Conservation (phyloP, 2,888 invertebrate species). For the Callyntrura guangdongensis region DNA sequence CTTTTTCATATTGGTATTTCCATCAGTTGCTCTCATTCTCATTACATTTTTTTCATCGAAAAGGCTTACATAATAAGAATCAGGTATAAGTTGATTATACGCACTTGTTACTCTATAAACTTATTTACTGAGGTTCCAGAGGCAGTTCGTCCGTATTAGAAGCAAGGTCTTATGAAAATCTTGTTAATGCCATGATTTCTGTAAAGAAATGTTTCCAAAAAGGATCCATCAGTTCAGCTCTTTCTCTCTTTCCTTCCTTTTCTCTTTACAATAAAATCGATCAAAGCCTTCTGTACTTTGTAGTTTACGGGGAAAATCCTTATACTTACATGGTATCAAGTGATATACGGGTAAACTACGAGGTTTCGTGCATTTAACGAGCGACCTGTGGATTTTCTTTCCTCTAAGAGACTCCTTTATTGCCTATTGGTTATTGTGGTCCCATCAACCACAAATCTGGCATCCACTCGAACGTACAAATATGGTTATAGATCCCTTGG, state of each 20-base stretch:
- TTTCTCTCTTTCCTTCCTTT: neutral
- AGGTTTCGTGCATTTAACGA: slow-evolving; percentile 64
- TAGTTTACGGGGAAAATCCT: slow-evolving; percentile 5
- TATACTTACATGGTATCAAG: neutral
- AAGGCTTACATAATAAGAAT: neutral
- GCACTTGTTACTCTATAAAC: neutral
- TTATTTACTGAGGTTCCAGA: neutral
- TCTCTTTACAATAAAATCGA: slow-evolving; percentile 39
- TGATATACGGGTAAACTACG: neutral
- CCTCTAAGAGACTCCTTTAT: slow-evolving; percentile 20
- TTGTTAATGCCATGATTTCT: neutral
- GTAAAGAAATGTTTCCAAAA: neutral
- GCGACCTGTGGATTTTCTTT: slow-evolving; percentile 78
- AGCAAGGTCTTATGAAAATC: neutral
- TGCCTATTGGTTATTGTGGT: slow-evolving; percentile 52
- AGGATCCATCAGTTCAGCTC: neutral
- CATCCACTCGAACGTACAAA: neutral
- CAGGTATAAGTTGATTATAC: neutral
- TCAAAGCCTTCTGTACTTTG: slow-evolving; percentile 17
- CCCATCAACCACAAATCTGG: slow-evolving; percentile 43
- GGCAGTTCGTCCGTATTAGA: neutral
- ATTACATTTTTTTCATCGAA: too few species aligned
- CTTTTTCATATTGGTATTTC: neutral
- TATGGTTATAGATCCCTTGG: slow-evolving; percentile 46
- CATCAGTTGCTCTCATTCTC: too few species aligned